These are phyloP conservation scores for Porites australiensis DNA, from an alignment of 64 coral and sea anemone genomes.

Conservation along the genomic window DNA sequence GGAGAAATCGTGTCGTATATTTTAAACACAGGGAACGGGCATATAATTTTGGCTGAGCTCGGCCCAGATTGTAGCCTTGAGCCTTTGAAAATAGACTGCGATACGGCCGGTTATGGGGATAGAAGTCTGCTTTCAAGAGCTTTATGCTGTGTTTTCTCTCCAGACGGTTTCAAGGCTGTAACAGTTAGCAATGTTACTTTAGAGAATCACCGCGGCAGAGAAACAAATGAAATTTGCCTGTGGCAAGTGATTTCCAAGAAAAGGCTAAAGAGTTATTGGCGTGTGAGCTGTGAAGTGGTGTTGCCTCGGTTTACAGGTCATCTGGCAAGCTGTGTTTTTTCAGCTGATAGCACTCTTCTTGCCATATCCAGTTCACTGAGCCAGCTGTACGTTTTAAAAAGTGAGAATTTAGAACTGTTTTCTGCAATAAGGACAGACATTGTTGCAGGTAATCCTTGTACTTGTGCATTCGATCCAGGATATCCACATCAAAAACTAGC, in stretches of 20 bases:
- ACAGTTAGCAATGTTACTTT: constrained; percentile 58
- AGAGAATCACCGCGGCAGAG: constrained; percentile 10
- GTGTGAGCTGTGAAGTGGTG: constrained; percentile 48
- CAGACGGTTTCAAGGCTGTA: constrained; percentile 47
- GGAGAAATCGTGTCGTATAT: constrained; percentile 50
- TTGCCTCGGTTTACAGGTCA: constrained; percentile 52
- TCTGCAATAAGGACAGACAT: constrained; percentile 17
- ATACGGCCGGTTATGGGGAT: constrained; percentile 15
- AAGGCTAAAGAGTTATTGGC: constrained; percentile 37
- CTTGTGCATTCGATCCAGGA: constrained; percentile 55
- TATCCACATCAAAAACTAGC: constrained; percentile 28
- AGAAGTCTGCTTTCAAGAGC: constrained; percentile 40
- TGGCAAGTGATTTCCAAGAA: constrained; percentile 38
- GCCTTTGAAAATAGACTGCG: constrained; percentile 71
- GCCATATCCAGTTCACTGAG: constrained; percentile 55
- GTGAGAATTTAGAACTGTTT: constrained; percentile 40
- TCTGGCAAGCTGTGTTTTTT: constrained; percentile 48
- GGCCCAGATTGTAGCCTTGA: constrained; percentile 31
- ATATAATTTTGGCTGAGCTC: constrained; percentile 50
- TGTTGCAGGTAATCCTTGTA: constrained; percentile 7
- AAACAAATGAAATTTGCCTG: constrained; percentile 61
- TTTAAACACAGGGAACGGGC: constrained; percentile 61
- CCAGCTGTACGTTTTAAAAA: constrained; percentile 58
- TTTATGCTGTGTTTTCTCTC: constrained; percentile 67
- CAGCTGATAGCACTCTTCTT: constrained; percentile 58